Evolutionary conservation across 2,888 invertebrate species (phyloP).

Genomic region (Kuschelorhynchus macadamiae): DNA sequence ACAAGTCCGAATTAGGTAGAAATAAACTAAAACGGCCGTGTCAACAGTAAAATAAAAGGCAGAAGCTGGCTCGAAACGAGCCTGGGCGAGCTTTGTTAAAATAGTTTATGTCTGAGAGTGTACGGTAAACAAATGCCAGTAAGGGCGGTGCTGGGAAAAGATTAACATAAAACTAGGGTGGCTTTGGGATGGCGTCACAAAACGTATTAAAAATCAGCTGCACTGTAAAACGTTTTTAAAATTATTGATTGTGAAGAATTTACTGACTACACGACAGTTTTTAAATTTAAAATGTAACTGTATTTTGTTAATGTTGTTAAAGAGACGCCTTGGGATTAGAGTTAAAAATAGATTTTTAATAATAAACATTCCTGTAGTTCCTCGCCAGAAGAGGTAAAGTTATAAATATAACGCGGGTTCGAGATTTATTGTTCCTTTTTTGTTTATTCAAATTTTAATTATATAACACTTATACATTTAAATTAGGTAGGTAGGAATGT

Average conservation of each 20-base stretch:
- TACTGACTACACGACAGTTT: constrained; percentile 20
- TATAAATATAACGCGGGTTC: constrained; percentile 19
- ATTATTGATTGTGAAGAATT: constrained; percentile 9
- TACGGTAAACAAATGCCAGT: constrained; percentile 61
- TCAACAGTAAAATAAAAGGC: constrained; percentile 48
- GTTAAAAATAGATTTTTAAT: constrained; percentile 51
- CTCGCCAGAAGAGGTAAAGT: constrained; percentile 42
- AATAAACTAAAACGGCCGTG: constrained; percentile 42
- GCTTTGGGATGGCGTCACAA: constrained; percentile 28
- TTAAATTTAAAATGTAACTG: constrained; percentile 37
- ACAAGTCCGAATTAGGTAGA: constrained; percentile 45
- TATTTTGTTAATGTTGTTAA: constrained; percentile 47
- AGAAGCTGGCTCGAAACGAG: constrained; percentile 47
- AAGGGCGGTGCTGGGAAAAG: constrained; percentile 55
- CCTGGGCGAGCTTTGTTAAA: constrained; percentile 41
- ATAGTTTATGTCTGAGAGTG: constrained; percentile 51
- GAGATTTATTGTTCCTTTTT: constrained; percentile 9
- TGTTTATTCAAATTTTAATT: constrained; percentile 2
- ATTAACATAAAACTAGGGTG: constrained; percentile 62
- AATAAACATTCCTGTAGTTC: constrained; percentile 49
- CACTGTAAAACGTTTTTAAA: constrained; percentile 20
- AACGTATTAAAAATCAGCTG: constrained; percentile 37
- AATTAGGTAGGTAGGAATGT: no score
- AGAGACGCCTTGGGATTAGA: constrained; percentile 41
- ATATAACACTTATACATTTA: background rate